Base-by-base conservation (phyloP, 2,888 invertebrate species). In the Myopa testacea region DNA sequence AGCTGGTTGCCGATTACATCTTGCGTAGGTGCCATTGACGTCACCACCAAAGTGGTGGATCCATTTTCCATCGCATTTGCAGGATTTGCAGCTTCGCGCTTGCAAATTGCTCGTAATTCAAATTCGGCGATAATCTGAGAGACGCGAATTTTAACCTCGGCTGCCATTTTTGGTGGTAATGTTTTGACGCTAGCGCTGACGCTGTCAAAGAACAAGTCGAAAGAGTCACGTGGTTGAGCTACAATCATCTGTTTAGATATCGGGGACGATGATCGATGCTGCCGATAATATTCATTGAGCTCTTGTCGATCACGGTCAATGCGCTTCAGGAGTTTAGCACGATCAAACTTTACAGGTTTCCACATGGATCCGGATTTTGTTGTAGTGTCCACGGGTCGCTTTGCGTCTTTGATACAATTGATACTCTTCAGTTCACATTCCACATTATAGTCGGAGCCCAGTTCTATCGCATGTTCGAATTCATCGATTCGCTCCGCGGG, bases 181-280 rank as follows among this genome's bases (percentile, higher is more conserved):
- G 78, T 80, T 77, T 87, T 86, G 26, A 87, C 85, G 65, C 84
- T 84, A 67, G 86, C 83, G 77, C 87, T 84, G 4, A 85, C 85
- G 38, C 87, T 87, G 70, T 87, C 87, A 37, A 86, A 86, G 67
- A 87, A 86, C 75, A 86, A 78, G 72, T 86, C 86, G 60, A 75
- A 75, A 5, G 69, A 19, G 38, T 75, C 75, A 16, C 75, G 75
- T 16, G 69, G 45, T 40, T n/a, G 58, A n/a, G 75, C 6, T 10
- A 19, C 7, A 45, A 0, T 40, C 37, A 50, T 26, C 16, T 37
- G 7, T 38, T 45, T 68, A 2, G 37, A 10, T 8, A 26, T 8
- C 10, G 71, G 19, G 0, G 69, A 19, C 16, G 72, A 40, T 10
- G 38, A 38, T 34, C 40, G 62, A 14, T 52, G 80, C 58, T 6